Evolutionary conservation across 2,888 invertebrate species (phyloP).

Genomic region (Limnephilus rhombicus): DNA sequence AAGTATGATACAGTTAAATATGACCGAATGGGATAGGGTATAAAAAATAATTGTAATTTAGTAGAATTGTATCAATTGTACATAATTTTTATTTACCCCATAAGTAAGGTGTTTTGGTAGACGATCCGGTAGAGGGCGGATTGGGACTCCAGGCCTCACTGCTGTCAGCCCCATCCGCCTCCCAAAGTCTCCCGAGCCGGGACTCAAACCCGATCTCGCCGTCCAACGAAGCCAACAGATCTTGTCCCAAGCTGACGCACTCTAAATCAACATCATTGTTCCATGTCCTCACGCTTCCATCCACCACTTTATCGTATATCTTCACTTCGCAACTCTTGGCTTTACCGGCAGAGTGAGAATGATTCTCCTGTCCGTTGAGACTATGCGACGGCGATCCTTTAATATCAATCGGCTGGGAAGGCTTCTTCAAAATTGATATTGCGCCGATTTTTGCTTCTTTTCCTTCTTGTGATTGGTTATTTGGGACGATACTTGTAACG

Average conservation of each 20-base stretch:
- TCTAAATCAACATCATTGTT: constrained; percentile 79
- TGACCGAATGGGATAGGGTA: no score
- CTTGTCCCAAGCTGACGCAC: constrained; percentile 80
- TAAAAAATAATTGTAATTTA: no score
- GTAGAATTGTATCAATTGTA: neutral
- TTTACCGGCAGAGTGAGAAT: constrained; percentile 68
- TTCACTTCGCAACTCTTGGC: constrained; percentile 70
- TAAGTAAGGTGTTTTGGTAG: constrained; percentile 70
- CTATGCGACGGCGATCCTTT: constrained; percentile 49
- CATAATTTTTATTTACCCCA: neutral
- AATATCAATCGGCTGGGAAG: constrained; percentile 62
- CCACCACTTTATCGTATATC: constrained; percentile 76
- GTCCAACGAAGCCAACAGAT: constrained; percentile 77
- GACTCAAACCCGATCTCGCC: constrained; percentile 72
- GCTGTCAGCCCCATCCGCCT: constrained; percentile 72
- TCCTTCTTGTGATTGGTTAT: neutral
- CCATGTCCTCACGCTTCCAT: constrained; percentile 79
- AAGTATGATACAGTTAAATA: no score
- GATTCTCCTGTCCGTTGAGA: constrained; percentile 33
- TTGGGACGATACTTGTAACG: constrained; percentile 24
- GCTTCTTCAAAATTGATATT: constrained; percentile 48
- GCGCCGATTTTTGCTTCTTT: neutral
- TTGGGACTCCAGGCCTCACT: constrained; percentile 71
- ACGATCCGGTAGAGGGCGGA: constrained; percentile 68
- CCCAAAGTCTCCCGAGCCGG: constrained; percentile 74